These are phyloP conservation scores for Gavia stellata DNA, from an alignment of 2,113 vertebrate genomes.

Conservation along the genomic window DNA sequence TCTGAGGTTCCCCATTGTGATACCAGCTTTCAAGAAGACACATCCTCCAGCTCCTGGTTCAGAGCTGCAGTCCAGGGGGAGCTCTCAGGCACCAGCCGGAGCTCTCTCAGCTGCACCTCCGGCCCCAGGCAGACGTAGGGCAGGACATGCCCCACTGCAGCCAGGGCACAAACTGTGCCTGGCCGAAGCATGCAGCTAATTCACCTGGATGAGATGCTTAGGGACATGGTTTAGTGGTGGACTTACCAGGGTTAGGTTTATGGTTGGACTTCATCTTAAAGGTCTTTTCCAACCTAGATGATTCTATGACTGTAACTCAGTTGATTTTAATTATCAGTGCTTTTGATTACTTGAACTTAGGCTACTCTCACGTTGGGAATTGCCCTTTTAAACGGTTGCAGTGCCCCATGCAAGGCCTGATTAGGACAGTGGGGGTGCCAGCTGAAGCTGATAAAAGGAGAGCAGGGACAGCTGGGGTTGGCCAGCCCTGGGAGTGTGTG, in stretches of 20 bases:
- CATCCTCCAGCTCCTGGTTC: fast-evolving
- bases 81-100: fast-evolving
- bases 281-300: too few species aligned
- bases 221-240: too few species aligned
- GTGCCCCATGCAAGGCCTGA: fast-evolving
- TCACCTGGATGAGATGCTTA: too few species aligned
- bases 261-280: too few species aligned
- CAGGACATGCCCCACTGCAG: too few species aligned
- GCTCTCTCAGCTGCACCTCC: background rate
- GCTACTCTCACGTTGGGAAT: fast-evolving
- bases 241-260: too few species aligned
- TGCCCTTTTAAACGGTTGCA: fast-evolving
- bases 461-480: fast-evolving
- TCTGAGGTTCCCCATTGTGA: fast-evolving
- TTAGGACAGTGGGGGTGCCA: fast-evolving
- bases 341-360: background rate
- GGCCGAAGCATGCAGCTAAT: fast-evolving
- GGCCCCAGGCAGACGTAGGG: background rate
- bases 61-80: background rate
- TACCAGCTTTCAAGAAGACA: background rate
- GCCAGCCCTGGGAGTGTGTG: fast-evolving
- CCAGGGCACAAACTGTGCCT: too few species aligned
- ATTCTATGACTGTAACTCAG: background rate
- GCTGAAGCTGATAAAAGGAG: too few species aligned
- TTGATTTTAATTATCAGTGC: fast-evolving